Base-by-base conservation (phyloP, 2,113 vertebrate species). In the Tachysurus fulvidraco region DNA sequence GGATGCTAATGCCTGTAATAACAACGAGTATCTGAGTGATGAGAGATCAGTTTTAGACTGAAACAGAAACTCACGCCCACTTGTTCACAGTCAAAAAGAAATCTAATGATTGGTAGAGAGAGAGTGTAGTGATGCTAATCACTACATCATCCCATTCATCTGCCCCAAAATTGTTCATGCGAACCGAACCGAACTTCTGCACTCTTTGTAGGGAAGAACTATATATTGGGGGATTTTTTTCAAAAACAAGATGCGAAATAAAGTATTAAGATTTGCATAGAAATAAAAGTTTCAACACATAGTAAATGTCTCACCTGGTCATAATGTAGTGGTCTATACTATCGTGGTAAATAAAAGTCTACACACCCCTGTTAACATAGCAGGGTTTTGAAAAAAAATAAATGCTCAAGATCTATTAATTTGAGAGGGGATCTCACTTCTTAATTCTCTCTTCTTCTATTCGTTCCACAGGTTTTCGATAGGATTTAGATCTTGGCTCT, bases 41-140 rank as follows among this genome's bases (percentile, higher is more conserved):
- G 59, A 69, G 84, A 73, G 85, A 89, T 59, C 82, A 54, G 81
- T 76, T 85, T 86, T 81, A 36, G n/a, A 65, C 69, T 25, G 64
- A 77, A 57, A 36, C 54, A 67, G 82, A 76, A 83, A 85, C 83
- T 88, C 84, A 73, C 55, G 79, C 62, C 21, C 41, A 52, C 62
- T 83, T 54, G 78, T 78, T 65, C 44, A 41, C n/a, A 73, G 74
- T 21, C 84, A 74, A 21, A 54, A 83, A 69, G 55, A 73, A 64
- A 36, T 54, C 50, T 57, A 57, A 64, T 64, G 12, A 60, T 69
- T 69, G 50, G 30, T n/a, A 59, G 13, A 12, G 36, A 85, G 50
- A 9, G 57, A 77, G 41, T 4, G 16, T 88, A 9, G 12, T 14
- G 25, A 60, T 16, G 1, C 28, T 73, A 57, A 80, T n/a, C n/a